Percentiles rank a stretch among this genome's conserved stretches.
phyloP scores from a whole-genome alignment of 2,113 vertebrate genomes.

The Rhagologus leucostigma region DNA sequence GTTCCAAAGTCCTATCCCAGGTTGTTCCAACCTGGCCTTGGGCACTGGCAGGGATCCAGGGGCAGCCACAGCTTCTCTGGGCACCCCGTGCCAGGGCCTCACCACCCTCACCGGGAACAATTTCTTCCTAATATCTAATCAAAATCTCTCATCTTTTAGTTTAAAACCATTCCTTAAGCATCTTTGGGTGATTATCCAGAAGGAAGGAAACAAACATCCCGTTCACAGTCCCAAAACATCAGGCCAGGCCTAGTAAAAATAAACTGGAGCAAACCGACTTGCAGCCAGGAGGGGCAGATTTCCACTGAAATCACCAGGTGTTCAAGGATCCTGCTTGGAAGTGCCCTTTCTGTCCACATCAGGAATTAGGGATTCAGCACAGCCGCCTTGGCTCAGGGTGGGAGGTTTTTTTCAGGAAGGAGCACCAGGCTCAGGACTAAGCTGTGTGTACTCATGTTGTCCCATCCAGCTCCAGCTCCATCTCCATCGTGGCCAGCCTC shows the following conservation, averaged over 20 bases:
- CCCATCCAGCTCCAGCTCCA: background rate
- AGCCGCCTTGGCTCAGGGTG: background rate
- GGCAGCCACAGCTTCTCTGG: background rate
- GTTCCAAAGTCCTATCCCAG: background rate
- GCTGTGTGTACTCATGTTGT: background rate
- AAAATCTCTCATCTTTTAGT: background rate
- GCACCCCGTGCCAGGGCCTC: background rate
- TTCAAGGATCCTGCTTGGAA: background rate
- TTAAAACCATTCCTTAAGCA: background rate
- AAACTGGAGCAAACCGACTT: background rate
- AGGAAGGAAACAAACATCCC: background rate
- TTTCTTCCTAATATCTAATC: background rate
- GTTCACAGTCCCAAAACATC: background rate
- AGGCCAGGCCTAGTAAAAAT: background rate
- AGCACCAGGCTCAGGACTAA: background rate
- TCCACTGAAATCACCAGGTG: background rate
- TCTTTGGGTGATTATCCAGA: background rate
- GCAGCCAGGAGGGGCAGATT: background rate
- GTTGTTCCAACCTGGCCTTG: rapidly evolving
- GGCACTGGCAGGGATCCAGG: background rate
- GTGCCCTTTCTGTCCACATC: background rate
- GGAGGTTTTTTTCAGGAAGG: background rate
- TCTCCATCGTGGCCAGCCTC: background rate
- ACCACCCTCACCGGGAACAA: rapidly evolving
- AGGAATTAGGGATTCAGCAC: background rate